Evolutionary conservation across 2,888 invertebrate genomes (phyloP).

Genomic region (Zaprionus lineosus): DNA sequence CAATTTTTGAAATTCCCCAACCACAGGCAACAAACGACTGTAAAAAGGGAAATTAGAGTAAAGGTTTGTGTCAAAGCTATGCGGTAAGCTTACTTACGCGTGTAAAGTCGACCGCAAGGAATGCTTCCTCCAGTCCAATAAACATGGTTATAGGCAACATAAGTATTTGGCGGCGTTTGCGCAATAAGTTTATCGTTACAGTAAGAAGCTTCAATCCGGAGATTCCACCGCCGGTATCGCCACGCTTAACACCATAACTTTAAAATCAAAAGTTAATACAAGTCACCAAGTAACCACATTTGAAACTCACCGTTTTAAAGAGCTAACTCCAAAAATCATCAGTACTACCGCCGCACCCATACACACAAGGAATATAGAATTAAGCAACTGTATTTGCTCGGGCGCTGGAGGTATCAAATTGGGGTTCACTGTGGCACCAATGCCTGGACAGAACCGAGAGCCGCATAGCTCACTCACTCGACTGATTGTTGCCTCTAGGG

Average conservation of each 20-base stretch:
- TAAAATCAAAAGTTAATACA: background rate
- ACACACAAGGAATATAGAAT: conserved; percentile 91
- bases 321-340: conserved; percentile 91
- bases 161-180: conserved; percentile 90
- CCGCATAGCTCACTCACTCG: conserved; percentile 87
- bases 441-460: conserved; percentile 88
- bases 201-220: conserved; percentile 87
- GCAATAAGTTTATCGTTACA: conserved; percentile 90
- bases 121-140: conserved; percentile 96
- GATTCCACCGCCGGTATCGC: conserved; percentile 84
- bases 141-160: conserved; percentile 95
- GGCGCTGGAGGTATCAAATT: conserved; percentile 89
- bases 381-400: conserved; percentile 89
- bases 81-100: conserved; percentile 84
- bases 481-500: conserved; percentile 45
- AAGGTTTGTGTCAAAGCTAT: conserved; percentile 2
- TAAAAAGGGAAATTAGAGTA: conserved; percentile 5
- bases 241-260: conserved; percentile 85
- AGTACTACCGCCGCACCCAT: conserved; percentile 89
- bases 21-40: conserved; percentile 93
- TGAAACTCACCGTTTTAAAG: conserved; percentile 87
- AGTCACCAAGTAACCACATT: background rate
- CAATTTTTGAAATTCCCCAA: conserved; percentile 94
- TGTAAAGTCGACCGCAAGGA: conserved; percentile 92
- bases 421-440: conserved; percentile 84